Evolutionary conservation across 2,113 vertebrate species (phyloP).

Genomic region (Gallinago paraguaiae): DNA sequence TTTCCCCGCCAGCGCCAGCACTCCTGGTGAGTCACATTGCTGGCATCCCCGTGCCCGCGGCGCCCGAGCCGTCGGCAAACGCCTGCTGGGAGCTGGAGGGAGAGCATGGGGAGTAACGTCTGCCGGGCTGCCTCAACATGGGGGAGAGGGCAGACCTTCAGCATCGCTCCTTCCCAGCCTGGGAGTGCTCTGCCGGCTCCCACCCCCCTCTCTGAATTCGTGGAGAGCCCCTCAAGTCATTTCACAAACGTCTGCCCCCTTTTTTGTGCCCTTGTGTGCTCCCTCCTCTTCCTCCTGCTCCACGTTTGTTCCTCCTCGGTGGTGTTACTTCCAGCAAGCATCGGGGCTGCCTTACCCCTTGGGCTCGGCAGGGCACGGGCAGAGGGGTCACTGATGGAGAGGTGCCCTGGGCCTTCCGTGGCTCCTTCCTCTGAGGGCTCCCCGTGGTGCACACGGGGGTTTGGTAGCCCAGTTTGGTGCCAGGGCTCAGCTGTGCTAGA

Average conservation of each 20-base stretch:
- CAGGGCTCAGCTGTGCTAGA: neutral
- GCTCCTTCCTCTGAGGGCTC: neutral
- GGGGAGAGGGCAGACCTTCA: neutral
- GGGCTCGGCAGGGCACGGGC: neutral
- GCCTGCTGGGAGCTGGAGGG: neutral
- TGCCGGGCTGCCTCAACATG: neutral
- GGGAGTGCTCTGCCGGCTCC: neutral
- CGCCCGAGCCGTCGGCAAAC: neutral
- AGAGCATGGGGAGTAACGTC: neutral
- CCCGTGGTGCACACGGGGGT: rapidly evolving
- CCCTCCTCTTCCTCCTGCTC: neutral
- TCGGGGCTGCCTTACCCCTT: rapidly evolving
- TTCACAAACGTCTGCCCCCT: neutral
- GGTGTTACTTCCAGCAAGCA: neutral
- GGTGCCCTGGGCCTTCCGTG: neutral
- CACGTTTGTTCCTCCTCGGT: neutral
- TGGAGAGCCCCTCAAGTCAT: neutral
- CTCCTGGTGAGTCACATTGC: neutral
- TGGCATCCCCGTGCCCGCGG: rapidly evolving
- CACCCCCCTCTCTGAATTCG: neutral
- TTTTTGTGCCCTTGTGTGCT: neutral
- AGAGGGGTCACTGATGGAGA: neutral
- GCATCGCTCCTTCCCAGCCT: neutral
- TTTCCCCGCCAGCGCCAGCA: rapidly evolving
- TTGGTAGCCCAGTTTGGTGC: neutral